These are phyloP conservation scores for Cariama cristata DNA, from an alignment of 2,113 vertebrate species.

Conservation along the genomic window DNA sequence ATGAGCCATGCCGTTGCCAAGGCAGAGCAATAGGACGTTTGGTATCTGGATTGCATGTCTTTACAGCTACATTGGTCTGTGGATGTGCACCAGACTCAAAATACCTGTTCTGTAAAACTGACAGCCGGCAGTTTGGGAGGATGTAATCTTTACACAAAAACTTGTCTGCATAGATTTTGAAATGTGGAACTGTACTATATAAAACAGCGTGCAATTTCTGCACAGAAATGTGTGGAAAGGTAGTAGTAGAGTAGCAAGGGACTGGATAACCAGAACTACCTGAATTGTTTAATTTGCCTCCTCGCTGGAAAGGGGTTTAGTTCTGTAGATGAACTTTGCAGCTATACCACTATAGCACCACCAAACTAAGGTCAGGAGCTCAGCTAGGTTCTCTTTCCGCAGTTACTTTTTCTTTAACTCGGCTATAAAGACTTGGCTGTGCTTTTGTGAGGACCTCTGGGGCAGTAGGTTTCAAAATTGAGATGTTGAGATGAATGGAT, in stretches of 20 bases:
- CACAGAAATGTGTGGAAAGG: not conserved
- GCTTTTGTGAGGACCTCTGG: not conserved
- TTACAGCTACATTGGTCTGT: not conserved
- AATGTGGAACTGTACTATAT: not conserved
- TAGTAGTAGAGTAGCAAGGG: not conserved
- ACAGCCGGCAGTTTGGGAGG: not conserved
- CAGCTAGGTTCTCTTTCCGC: not conserved
- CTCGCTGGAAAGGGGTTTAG: not conserved
- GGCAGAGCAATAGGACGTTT: not conserved
- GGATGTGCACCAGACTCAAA: not conserved
- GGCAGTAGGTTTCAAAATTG: not conserved
- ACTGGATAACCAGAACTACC: not conserved
- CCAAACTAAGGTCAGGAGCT: not conserved
- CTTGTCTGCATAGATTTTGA: not conserved
- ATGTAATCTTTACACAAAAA: not conserved
- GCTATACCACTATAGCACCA: not conserved
- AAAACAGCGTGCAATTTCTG: not conserved
- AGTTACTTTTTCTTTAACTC: not conserved
- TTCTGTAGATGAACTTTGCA: not conserved
- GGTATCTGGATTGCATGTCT: not conserved
- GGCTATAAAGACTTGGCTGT: not conserved
- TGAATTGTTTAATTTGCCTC: not conserved
- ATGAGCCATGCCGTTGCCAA: fast-evolving
- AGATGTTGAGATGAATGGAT: not conserved
- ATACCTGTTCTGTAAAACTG: not conserved